These are phyloP conservation scores for Coracopsis vasa DNA, from an alignment of 2,113 vertebrate genomes.

Conservation along the genomic window DNA sequence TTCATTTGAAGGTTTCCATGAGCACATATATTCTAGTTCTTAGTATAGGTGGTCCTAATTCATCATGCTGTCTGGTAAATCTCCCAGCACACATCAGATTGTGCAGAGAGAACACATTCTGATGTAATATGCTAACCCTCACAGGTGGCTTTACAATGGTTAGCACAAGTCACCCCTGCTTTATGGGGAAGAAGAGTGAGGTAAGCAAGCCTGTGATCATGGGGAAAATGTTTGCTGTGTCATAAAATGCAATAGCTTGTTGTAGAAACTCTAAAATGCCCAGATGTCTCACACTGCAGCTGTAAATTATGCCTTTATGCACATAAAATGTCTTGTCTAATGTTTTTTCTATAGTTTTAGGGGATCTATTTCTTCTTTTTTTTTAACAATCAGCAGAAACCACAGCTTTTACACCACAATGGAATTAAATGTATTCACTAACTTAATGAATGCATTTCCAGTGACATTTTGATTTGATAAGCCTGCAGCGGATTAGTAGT, in stretches of 20 bases:
- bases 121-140: neutral
- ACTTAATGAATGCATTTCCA: conserved; percentile 10
- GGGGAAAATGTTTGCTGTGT: neutral
- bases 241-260: neutral
- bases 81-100: neutral
- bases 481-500: conserved; percentile 4
- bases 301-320: neutral
- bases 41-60: neutral
- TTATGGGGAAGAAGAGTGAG: neutral
- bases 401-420: neutral
- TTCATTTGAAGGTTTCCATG: neutral
- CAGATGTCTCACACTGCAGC: neutral
- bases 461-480: conserved; percentile 36
- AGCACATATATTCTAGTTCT: neutral
- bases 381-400: neutral
- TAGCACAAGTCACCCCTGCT: neutral
- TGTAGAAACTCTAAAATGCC: neutral
- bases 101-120: neutral
- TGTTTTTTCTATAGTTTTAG: neutral
- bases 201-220: neutral
- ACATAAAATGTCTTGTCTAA: neutral
- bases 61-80: neutral
- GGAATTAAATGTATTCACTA: neutral
- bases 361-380: neutral
- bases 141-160: neutral